Percentiles rank a stretch among this genome's conserved stretches.
Conservation (phyloP, 2,113 vertebrate genomes). For the Paradoxurus hermaphroditus region DNA sequence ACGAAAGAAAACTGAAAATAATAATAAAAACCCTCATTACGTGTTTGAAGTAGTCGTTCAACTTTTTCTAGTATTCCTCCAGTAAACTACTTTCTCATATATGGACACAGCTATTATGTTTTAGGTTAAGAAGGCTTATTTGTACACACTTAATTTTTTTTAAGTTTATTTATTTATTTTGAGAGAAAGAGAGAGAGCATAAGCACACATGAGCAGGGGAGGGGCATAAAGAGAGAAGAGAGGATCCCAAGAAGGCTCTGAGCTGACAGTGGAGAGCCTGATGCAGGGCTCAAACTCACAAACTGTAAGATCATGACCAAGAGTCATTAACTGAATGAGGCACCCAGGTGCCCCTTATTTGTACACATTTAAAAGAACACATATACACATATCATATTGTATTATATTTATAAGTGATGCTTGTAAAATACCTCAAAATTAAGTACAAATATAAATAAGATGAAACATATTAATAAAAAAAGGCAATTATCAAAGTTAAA, state of each 20-base stretch:
- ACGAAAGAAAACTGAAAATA: not conserved
- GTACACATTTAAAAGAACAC: not conserved
- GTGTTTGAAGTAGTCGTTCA: not conserved
- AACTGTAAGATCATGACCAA: too few species aligned
- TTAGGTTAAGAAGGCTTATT: not conserved
- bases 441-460: conserved; percentile 27
- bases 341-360: not conserved
- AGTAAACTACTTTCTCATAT: not conserved
- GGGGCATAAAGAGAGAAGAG: too few species aligned
- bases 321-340: too few species aligned
- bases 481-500: conserved; percentile 8
- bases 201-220: too few species aligned
- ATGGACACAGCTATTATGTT: not conserved
- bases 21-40: not conserved
- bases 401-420: not conserved
- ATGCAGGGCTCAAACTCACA: too few species aligned
- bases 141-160: not conserved
- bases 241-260: too few species aligned
- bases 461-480: not conserved
- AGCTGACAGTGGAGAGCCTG: too few species aligned
- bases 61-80: not conserved
- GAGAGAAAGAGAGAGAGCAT: too few species aligned
- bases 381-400: not conserved
- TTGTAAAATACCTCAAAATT: conserved; percentile 12
- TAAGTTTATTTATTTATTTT: too few species aligned